Conservation (phyloP, 37 sponge, comb jelly and placozoan genomes). For the Crambe crambe region DNA sequence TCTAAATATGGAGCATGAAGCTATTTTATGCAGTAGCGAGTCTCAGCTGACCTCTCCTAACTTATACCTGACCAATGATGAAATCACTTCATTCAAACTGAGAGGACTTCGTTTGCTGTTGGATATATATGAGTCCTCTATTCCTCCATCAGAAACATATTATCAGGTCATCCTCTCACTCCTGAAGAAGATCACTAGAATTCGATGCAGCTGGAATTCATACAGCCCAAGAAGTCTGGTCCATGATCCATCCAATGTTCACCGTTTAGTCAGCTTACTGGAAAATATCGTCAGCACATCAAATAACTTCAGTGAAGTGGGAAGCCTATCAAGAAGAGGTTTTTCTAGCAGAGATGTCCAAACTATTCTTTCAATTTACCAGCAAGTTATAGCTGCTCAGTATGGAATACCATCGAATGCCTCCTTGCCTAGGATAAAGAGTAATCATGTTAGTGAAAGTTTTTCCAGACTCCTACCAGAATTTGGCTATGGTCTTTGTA, state of each 20-base stretch:
- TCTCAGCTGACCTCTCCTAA: neutral
- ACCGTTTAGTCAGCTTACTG: too few relatives aligned
- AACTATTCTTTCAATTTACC: constrained; percentile 10
- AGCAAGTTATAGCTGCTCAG: neutral
- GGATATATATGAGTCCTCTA: neutral
- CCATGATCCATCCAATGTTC: too few relatives aligned
- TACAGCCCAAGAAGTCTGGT: neutral
- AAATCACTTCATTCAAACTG: neutral
- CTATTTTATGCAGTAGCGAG: neutral
- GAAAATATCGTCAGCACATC: constrained; percentile 10
- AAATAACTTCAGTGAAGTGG: neutral
- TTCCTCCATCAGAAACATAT: constrained; percentile 15
- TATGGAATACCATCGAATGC: neutral
- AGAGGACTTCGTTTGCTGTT: neutral
- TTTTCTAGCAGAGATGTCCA: neutral
- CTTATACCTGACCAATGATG: neutral
- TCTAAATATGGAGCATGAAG: neutral
- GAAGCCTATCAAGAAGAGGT: constrained; percentile 1
- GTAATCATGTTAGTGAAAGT: neutral
- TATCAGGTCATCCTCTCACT: constrained; percentile 9
- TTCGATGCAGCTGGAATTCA: neutral
- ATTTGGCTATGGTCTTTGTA: constrained; percentile 51
- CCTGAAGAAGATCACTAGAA: neutral
- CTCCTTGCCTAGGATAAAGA: neutral
- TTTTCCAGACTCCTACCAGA: neutral